A percentile compares a stretch with the other conserved stretches of the same genome.
Conservation (phyloP, 2,888 invertebrate species). For the Hypercompe scribonia region DNA sequence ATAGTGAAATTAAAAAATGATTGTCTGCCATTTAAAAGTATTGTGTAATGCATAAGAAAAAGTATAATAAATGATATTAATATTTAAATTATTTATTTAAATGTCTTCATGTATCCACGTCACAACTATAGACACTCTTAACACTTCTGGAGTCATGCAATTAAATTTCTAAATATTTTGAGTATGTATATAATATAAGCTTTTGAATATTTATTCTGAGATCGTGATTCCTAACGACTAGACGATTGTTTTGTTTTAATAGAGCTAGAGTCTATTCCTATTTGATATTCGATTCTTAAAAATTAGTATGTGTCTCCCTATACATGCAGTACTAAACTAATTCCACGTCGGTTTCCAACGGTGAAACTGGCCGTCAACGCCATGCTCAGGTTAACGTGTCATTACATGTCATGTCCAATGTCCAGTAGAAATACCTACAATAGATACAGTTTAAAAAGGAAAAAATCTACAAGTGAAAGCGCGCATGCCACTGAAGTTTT, state of each 20-base stretch:
- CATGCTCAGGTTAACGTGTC: no score
- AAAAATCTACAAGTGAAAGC: no score
- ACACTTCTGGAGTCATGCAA: background rate
- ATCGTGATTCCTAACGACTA: background rate
- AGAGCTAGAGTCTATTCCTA: background rate
- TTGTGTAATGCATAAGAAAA: slow-evolving; percentile 2
- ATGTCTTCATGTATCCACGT: background rate
- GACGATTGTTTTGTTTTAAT: background rate
- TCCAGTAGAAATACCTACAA: no score
- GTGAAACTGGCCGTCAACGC: background rate
- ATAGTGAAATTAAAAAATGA: slow-evolving; percentile 1
- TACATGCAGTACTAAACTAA: background rate
- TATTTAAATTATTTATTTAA: background rate
- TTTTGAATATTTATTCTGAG: background rate
- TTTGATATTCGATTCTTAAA: background rate
- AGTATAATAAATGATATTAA: background rate
- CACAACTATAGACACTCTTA: background rate
- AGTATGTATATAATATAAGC: background rate
- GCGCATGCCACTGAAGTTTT: no score
- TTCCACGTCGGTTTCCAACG: background rate
- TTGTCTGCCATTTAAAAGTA: background rate
- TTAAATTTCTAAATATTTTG: background rate
- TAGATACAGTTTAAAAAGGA: background rate
- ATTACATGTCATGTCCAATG: background rate
- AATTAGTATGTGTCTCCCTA: background rate